Evolutionary conservation across 2,113 vertebrate genomes (phyloP).

Genomic region (Cyanoderma ruficeps): DNA sequence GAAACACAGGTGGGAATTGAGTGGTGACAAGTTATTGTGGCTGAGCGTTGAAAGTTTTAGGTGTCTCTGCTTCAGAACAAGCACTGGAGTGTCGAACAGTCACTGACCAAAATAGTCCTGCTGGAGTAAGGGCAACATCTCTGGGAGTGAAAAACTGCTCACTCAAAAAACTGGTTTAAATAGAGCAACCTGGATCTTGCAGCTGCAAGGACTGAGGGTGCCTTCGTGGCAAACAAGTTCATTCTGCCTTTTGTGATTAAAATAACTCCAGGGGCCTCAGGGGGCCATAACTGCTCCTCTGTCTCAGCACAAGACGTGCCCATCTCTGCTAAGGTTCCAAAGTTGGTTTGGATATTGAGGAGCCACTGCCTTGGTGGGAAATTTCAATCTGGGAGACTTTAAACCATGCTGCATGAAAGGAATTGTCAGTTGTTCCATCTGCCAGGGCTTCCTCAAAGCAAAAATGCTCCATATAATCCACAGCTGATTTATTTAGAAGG

Average conservation of each 20-base stretch:
- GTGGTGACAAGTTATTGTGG: not conserved
- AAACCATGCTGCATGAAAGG: not conserved
- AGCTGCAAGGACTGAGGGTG: slow-evolving; percentile 13
- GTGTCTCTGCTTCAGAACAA: slow-evolving; percentile 5
- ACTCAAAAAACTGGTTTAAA: not conserved
- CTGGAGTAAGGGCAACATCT: not conserved
- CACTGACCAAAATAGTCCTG: not conserved
- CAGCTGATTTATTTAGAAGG: not conserved
- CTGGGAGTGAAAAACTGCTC: not conserved
- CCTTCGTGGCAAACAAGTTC: slow-evolving; percentile 13
- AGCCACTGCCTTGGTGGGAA: not conserved
- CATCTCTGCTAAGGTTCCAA: not conserved
- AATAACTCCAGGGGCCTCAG: not conserved
- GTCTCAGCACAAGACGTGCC: not conserved
- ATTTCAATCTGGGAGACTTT: not conserved
- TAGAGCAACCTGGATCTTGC: not conserved
- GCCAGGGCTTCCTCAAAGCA: not conserved
- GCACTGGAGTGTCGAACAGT: not conserved
- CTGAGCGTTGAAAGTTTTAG: not conserved
- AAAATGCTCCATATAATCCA: not conserved
- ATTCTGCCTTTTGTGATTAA: slow-evolving; percentile 13
- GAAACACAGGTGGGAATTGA: not conserved
- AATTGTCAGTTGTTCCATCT: not conserved
- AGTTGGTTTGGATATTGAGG: not conserved
- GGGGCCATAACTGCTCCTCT: not conserved